Conservation (phyloP, 2,113 vertebrate species). For the Silurus glanis region DNA sequence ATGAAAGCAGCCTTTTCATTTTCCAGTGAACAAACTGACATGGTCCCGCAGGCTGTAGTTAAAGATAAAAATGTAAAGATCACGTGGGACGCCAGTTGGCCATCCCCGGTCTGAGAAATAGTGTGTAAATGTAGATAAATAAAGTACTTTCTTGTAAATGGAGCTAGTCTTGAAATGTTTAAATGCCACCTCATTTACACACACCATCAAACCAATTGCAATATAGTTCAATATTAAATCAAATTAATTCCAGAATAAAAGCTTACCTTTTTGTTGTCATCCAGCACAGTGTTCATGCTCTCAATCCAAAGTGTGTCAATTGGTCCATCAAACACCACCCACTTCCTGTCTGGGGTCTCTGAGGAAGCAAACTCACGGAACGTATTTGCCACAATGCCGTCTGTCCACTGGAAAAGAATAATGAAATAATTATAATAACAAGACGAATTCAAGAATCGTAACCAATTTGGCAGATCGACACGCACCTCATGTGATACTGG, state of each 20-base stretch:
- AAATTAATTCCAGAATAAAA: background rate
- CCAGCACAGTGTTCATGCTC: constrained; percentile 98
- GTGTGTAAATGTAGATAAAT: too few species aligned
- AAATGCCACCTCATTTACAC: background rate
- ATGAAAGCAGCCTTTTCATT: too few species aligned
- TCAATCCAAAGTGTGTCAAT: constrained; percentile 98
- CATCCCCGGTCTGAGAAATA: too few species aligned
- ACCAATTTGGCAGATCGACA: background rate
- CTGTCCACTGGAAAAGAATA: constrained; percentile 82
- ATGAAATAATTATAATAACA: background rate
- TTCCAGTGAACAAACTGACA: too few species aligned
- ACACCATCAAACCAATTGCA: background rate
- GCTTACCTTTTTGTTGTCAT: constrained; percentile 96
- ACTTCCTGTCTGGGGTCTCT: constrained; percentile 86
- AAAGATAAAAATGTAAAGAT: too few species aligned
- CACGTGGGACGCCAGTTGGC: too few species aligned
- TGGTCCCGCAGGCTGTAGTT: too few species aligned
- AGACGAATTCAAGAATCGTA: background rate
- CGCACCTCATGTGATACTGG: constrained; percentile 91
- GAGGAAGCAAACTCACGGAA: constrained; percentile 91
- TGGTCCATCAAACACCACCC: constrained; percentile 97
- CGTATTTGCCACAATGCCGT: constrained; percentile 92
- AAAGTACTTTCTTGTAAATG: too few species aligned
- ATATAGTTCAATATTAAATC: background rate
- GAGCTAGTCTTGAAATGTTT: too few species aligned